These are phyloP conservation scores for Oreohelix idahoensis DNA, from an alignment of 1,140 invertebrate species.

Conservation along the genomic window DNA sequence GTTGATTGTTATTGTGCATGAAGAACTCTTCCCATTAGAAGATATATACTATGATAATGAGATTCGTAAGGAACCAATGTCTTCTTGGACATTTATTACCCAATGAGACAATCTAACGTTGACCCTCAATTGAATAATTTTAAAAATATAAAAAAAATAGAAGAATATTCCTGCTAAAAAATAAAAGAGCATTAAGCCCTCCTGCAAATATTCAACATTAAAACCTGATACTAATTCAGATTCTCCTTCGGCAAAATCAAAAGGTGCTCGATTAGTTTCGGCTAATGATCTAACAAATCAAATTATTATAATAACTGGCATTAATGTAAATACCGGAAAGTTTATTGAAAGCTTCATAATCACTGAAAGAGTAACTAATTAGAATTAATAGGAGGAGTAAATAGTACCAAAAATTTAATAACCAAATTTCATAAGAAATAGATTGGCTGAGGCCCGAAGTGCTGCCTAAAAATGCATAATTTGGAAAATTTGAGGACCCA, in stretches of 20 bases:
- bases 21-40: too few relatives aligned
- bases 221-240: conserved; percentile 84
- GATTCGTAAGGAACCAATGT: too few relatives aligned
- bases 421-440: conserved; percentile 81
- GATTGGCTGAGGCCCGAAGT: conserved; percentile 79
- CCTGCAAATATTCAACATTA: conserved; percentile 85
- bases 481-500: conserved; percentile 81
- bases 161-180: too few relatives aligned
- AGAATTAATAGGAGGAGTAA: conserved; percentile 75
- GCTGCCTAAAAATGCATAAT: conserved; percentile 79
- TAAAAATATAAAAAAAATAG: too few relatives aligned
- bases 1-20: too few relatives aligned
- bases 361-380: conserved; percentile 70
- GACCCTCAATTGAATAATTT: too few relatives aligned
- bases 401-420: conserved; percentile 77
- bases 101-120: too few relatives aligned
- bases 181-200: too few relatives aligned
- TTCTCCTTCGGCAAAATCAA: conserved; percentile 85
- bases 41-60: too few relatives aligned
- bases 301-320: conserved; percentile 75
- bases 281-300: conserved; percentile 78
- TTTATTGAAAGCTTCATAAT: conserved; percentile 58
- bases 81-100: too few relatives aligned
- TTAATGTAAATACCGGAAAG: conserved; percentile 74
- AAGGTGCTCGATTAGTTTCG: conserved; percentile 83